Evolutionary conservation across 2,888 invertebrate genomes (phyloP).

Genomic region (Tinea semifulvella): DNA sequence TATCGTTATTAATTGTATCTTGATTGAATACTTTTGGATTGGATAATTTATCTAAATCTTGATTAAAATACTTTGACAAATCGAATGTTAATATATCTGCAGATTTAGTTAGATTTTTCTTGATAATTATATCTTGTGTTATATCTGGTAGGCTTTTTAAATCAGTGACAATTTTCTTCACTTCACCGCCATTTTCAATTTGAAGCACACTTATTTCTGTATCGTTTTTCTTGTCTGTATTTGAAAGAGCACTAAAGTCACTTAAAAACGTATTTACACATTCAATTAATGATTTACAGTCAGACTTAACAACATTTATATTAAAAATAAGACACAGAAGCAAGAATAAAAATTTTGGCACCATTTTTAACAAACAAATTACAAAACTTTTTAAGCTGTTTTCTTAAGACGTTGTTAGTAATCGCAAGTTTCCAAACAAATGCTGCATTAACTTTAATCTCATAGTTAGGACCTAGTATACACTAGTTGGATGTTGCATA

Average conservation of each 20-base stretch:
- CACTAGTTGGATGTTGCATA: not conserved
- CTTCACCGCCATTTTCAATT: not conserved
- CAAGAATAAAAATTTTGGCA: conserved; percentile 1
- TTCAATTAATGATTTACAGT: not conserved
- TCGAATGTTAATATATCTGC: conserved; percentile 1
- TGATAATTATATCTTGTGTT: not conserved
- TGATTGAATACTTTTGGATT: not conserved
- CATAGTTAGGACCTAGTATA: not conserved
- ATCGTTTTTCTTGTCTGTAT: conserved; percentile 1
- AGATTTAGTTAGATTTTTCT: not conserved
- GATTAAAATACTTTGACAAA: not conserved
- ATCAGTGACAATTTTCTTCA: not conserved
- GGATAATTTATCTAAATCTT: not conserved
- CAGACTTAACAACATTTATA: not conserved
- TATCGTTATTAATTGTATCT: not conserved
- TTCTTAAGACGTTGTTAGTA: conserved; percentile 6
- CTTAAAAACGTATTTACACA: conserved; percentile 7
- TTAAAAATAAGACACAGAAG: conserved; percentile 2
- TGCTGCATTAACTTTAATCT: not conserved
- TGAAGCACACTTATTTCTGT: conserved; percentile 5
- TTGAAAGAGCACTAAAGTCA: not conserved
- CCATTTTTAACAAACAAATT: not conserved
- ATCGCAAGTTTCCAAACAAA: conserved; percentile 4
- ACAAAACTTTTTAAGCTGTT: not conserved
- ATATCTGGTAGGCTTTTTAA: not conserved